phyloP scores from a whole-genome alignment of 2,888 invertebrate genomes.

The Melieria omissa region DNA sequence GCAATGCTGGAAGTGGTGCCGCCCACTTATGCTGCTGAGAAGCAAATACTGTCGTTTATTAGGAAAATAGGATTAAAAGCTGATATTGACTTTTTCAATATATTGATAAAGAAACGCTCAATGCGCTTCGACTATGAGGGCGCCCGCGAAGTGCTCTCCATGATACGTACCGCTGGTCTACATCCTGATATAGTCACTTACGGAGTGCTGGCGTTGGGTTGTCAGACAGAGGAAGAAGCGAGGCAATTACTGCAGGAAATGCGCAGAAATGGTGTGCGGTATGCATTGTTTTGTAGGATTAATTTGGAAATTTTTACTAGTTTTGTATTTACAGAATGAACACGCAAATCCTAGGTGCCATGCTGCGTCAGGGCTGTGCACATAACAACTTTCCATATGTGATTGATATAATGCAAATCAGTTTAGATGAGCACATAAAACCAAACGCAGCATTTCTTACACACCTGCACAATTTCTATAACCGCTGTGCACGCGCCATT shows the following conservation, averaged over 20 bases:
- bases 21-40: slow-evolving; percentile 74
- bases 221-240: slow-evolving; percentile 74
- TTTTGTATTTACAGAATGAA: slow-evolving; percentile 71
- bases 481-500: slow-evolving; percentile 69
- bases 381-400: slow-evolving; percentile 75
- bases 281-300: slow-evolving; percentile 37
- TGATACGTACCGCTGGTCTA: slow-evolving; percentile 71
- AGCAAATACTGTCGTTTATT: slow-evolving; percentile 74
- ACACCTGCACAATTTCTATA: slow-evolving; percentile 73
- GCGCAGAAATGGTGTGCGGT: slow-evolving; percentile 75
- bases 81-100: slow-evolving; percentile 87
- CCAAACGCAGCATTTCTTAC: slow-evolving; percentile 73
- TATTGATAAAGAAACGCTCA: slow-evolving; percentile 84
- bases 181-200: slow-evolving; percentile 84
- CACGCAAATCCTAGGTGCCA: slow-evolving; percentile 78
- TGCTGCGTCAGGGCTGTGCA: slow-evolving; percentile 75
- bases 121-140: slow-evolving; percentile 75
- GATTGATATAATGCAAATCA: slow-evolving; percentile 75
- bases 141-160: slow-evolving; percentile 73
- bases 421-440: slow-evolving; percentile 72
- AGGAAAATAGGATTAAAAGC: slow-evolving; percentile 71
- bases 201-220: slow-evolving; percentile 85
- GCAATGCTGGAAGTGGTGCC: slow-evolving; percentile 80
- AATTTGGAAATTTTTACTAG: slow-evolving; percentile 8
- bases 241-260: slow-evolving; percentile 77